Evolutionary conservation across 2,113 vertebrate genomes (phyloP).

Genomic region (Plectropomus leopardus): DNA sequence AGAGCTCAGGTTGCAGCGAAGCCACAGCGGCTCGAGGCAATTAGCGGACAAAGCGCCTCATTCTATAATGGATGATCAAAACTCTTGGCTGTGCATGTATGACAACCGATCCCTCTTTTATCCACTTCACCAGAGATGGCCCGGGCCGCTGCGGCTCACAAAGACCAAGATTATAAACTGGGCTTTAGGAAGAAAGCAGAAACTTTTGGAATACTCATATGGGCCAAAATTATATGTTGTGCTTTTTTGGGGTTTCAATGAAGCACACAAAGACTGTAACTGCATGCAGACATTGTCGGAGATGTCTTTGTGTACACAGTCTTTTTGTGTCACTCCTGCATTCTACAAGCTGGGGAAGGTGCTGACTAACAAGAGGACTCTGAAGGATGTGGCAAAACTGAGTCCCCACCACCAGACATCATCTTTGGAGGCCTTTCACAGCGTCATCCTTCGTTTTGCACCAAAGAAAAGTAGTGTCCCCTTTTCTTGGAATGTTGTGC

Average conservation of each 20-base stretch:
- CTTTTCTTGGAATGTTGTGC: slow-evolving; percentile 16
- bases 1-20: slow-evolving; percentile 70
- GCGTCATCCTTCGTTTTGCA: background rate
- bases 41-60: slow-evolving; percentile 76
- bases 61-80: slow-evolving; percentile 78
- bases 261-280: background rate
- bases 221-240: slow-evolving; percentile 1
- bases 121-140: slow-evolving; percentile 51
- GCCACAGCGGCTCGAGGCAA: slow-evolving; percentile 47
- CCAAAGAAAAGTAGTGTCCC: background rate
- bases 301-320: too few relatives aligned
- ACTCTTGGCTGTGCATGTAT: slow-evolving; percentile 70
- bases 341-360: background rate
- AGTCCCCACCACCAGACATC: background rate
- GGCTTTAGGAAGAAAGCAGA: background rate
- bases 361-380: background rate
- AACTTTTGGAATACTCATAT: slow-evolving; percentile 8
- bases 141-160: background rate
- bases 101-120: slow-evolving; percentile 67
- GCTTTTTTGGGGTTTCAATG: background rate
- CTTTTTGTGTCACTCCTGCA: too few relatives aligned
- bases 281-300: background rate
- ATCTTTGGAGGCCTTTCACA: background rate
- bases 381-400: background rate
- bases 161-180: slow-evolving; percentile 19